Evolutionary conservation across 37 sponge, comb jelly and placozoan species (phyloP).

Genomic region (Ianthella basta): DNA sequence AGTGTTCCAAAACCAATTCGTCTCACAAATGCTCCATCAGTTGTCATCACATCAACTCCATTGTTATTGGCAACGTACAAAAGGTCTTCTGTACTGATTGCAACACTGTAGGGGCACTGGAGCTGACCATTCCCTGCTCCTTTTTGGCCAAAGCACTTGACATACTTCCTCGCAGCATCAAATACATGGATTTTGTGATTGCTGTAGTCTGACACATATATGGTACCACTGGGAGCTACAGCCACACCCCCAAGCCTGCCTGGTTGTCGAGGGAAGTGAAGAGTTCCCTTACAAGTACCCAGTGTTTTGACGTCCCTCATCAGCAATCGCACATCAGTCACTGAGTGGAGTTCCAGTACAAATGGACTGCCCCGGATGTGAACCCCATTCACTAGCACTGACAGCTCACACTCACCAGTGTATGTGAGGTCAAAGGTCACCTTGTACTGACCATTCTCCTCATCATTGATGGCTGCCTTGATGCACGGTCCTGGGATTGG

Average conservation of each 20-base stretch:
- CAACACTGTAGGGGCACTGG: neutral
- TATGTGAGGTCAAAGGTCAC: no score
- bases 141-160: neutral
- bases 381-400: no score
- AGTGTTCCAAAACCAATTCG: neutral
- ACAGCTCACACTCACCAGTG: no score
- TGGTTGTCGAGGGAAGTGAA: neutral
- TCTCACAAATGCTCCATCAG: neutral
- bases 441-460: no score
- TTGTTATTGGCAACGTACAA: neutral
- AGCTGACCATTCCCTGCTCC: neutral
- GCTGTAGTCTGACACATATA: neutral
- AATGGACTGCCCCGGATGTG: no score
- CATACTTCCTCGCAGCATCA: neutral
- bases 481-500: neutral
- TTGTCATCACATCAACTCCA: neutral
- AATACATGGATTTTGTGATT: neutral
- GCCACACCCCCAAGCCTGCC: neutral
- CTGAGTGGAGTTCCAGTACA: constrained; percentile 6
- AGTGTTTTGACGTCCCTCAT: no score
- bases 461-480: no score
- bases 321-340: neutral
- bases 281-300: no score
- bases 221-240: neutral
- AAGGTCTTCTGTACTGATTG: neutral